Percentiles rank a stretch among this genome's conserved stretches.
Evolutionary conservation across 2,113 vertebrate species (phyloP).

Genomic region (Nestor notabilis): DNA sequence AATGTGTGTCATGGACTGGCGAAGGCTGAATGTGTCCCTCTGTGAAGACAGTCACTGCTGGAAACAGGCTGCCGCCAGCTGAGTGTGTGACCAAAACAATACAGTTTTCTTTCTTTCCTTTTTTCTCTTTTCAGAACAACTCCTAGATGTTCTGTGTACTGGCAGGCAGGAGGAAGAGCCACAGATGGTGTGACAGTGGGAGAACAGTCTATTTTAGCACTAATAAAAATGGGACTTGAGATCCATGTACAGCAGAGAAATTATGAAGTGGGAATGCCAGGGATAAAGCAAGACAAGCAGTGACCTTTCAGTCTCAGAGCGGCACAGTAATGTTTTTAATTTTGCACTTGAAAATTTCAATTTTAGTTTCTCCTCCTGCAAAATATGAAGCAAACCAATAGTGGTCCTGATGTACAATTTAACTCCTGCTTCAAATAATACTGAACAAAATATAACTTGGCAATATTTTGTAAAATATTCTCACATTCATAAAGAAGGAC

Average conservation of each 20-base stretch:
- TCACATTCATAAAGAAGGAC: not conserved
- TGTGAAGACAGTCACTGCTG: conserved; percentile 43
- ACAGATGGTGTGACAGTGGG: conserved; percentile 71
- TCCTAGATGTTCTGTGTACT: conserved; percentile 51
- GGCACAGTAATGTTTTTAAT: not conserved
- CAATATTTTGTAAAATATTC: not conserved
- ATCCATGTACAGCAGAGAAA: not conserved
- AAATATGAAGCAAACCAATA: not conserved
- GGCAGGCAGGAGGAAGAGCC: conserved; percentile 27
- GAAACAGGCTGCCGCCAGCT: conserved; percentile 30
- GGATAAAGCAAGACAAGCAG: not conserved
- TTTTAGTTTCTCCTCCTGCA: not conserved
- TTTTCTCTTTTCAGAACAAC: conserved; percentile 9
- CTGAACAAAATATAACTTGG: not conserved
- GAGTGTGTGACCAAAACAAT: conserved; percentile 61
- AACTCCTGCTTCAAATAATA: not conserved
- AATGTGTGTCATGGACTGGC: not conserved
- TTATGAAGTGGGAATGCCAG: not conserved
- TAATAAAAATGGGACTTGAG: conserved; percentile 66
- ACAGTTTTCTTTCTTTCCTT: not conserved
- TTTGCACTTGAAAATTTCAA: not conserved
- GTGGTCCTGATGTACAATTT: not conserved
- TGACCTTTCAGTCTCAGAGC: conserved; percentile 28
- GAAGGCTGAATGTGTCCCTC: not conserved
- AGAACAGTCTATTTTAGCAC: conserved; percentile 71